These are phyloP conservation scores for Microtus montanus DNA, from an alignment of 2,113 vertebrate genomes.

Conservation along the genomic window DNA sequence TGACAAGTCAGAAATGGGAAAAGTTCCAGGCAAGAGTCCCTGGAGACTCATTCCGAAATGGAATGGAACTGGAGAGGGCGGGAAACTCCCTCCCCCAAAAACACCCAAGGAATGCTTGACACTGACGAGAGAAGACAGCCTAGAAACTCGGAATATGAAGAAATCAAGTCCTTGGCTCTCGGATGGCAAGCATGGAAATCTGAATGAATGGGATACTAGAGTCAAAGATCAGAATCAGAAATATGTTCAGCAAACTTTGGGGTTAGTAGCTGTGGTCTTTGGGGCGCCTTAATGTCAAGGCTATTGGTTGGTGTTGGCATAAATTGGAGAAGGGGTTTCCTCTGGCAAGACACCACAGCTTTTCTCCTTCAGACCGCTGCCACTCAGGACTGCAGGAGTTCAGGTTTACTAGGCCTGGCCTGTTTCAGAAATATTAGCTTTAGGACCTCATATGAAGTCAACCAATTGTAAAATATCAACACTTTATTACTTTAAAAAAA, in stretches of 20 bases:
- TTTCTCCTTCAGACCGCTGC: not conserved
- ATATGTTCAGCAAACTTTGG: not conserved
- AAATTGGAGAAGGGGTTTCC: not conserved
- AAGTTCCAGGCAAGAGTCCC: slow-evolving; percentile 19
- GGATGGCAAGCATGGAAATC: not conserved
- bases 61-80: not conserved
- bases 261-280: not conserved
- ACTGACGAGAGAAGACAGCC: not conserved
- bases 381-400: not conserved
- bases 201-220: not conserved
- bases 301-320: accelerated
- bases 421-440: slow-evolving; percentile 15
- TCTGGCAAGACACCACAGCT: not conserved
- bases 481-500: not conserved
- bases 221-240: not conserved
- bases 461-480: not conserved
- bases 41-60: not conserved
- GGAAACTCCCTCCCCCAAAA: not conserved
- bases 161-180: not conserved
- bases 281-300: accelerated
- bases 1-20: slow-evolving; percentile 26
- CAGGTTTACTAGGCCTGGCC: not conserved
- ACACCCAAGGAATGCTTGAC: not conserved
- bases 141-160: not conserved
- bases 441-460: not conserved